Evolutionary conservation across 23 tunicate species (phyloP), one percentile per base, ranked within the genome.

Genomic region (Phallusia fumigata): DNA sequence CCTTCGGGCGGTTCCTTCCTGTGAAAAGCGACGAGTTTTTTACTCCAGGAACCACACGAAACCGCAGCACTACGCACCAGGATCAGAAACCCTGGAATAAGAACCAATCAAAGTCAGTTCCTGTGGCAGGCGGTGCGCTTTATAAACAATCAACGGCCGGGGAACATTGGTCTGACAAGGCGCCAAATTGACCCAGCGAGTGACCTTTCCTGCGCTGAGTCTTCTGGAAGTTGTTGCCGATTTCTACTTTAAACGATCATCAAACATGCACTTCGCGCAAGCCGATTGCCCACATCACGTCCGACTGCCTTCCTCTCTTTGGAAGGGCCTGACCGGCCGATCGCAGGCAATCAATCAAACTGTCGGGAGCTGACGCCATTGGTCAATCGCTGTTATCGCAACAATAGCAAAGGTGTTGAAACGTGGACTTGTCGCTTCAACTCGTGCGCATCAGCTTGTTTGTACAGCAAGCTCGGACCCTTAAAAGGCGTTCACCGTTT

Each of bases 141-240:
- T 58, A 58, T 58, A 58, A 58, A 58, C 69, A 58, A 58, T 21
- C 69, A 24, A 11, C 15, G 3, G 15, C 69, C 13, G 3, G 69
- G 69, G 28, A 58, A 13, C 69, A 24, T 58, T 58, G 69, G 69
- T 24, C 69, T 58, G 69, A 58, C 69, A 24, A 21, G 69, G 69
- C 69, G 69, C 69, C 69, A 58, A 58, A 58, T 58, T 58, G 69
- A 58, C 69, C 69, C 69, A 58, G 69, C 69, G 28, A 58, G 28
- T 58, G 69, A 58, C 69, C 69, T 58, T 58, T 58, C 69, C 28
- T 58, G 69, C 69, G 69, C 69, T 58, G 28, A 22, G 69, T 58
- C 69, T 58, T 58, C 69, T 58, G 69, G 69, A 58, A 58, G 69
- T 58, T 58, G 69, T 58, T 58, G 69, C 69, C 69, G 69, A 58